Base-by-base conservation (phyloP, 1,140 invertebrate species). In the Helicoverpa armigera region DNA sequence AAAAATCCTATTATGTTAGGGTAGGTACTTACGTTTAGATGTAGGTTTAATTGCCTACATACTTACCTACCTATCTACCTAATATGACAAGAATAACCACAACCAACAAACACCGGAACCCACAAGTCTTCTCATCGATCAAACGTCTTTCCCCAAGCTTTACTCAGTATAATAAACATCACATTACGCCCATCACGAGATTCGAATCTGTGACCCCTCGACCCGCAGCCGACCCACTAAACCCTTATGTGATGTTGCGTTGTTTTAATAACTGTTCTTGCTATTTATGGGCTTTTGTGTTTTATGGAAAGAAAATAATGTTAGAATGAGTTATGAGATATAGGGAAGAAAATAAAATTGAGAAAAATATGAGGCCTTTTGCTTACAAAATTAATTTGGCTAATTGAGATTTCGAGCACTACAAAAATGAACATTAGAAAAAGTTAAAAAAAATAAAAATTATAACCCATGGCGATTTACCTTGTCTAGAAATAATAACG, bases 151-250 rank as follows among this genome's bases (percentile, higher is more conserved):
- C 48, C 73, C 73, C 63, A 53, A 43, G 43, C 16, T 23, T 3
- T 29, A 54, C 67, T 53, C 67, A 29, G 67, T 70, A 70, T 70
- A 53, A 53, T 70, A 70, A 70, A 70, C 67, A 70, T 70, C 67
- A 70, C 67, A 70, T 70, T 70, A 70, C 67, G 67, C 67, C 67
- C 67, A 70, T 70, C 67, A 70, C 67, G 50, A 70, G 67, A 70
- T 70, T 70, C 67, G 67, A 70, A 70, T 70, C 67, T 70, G 67
- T 70, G 67, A 70, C 67, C 67, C 5, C 50, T 0, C 48, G 23
- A 51, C 67, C 43, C 67, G 48, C 50, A 31, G 67, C 29, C 67
- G 67, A 70, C 67, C 67, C 50, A 70, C 67, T 70, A 70, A 70
- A 53, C 67, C 67, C 67, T 70, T 70, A 70, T 70, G 67, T 53